phyloP scores from a whole-genome alignment of 92 coral and sea anemone species.

The Chrysogorgia sp. region DNA sequence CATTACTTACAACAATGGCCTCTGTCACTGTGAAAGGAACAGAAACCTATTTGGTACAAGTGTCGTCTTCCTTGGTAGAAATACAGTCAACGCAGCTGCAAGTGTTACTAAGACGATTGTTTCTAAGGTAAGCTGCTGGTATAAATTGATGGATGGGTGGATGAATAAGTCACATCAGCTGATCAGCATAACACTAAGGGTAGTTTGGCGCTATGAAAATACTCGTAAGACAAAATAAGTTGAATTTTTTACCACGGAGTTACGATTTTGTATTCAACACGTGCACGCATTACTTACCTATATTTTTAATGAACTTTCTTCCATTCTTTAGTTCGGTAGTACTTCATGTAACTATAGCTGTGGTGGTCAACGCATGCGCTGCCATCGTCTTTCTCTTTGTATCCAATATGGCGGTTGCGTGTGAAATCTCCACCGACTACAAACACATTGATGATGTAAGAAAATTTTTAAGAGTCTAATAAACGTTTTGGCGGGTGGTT shows the following conservation, averaged over 20 bases:
- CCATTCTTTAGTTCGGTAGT: not conserved
- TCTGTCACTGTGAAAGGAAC: not conserved
- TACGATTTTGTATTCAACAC: too few relatives aligned
- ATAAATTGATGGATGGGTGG: too few relatives aligned
- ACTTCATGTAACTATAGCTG: not conserved
- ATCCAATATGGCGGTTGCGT: constrained; percentile 34
- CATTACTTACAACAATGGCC: constrained; percentile 5
- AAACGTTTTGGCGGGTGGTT: not conserved
- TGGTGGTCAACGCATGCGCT: constrained; percentile 18
- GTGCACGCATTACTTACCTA: too few relatives aligned
- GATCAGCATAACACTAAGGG: too few relatives aligned
- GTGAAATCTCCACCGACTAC: constrained; percentile 26
- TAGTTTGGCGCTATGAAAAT: too few relatives aligned
- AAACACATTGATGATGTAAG: constrained; percentile 20
- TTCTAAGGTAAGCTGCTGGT: constrained; percentile 9
- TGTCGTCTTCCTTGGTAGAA: constrained; percentile 4
- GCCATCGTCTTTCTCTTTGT: constrained; percentile 5
- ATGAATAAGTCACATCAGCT: too few relatives aligned
- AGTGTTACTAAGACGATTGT: constrained; percentile 5
- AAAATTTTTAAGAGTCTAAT: not conserved
- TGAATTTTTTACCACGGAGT: too few relatives aligned
- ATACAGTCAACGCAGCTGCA: not conserved
- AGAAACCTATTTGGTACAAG: not conserved
- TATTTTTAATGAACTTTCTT: not conserved
- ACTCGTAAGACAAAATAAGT: too few relatives aligned